These are phyloP conservation scores for Abrostola triplasia DNA, from an alignment of 2,888 invertebrate genomes.

Conservation along the genomic window DNA sequence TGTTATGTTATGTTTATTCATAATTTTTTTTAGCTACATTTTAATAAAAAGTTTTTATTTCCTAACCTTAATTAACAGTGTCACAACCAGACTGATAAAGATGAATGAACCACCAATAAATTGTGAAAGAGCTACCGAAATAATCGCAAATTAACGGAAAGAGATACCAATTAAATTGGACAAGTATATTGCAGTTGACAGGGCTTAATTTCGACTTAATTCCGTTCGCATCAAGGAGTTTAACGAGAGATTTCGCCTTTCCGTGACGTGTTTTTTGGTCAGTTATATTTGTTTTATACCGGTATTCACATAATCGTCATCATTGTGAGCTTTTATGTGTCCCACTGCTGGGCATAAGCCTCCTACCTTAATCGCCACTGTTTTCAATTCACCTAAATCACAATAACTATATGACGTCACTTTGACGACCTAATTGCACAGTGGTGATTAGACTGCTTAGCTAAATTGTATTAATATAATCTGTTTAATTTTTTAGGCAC, in stretches of 20 bases:
- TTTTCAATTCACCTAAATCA: no score
- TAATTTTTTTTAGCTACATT: no score
- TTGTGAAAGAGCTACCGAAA: constrained; percentile 3
- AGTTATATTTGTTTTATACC: neutral
- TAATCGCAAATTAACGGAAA: constrained; percentile 19
- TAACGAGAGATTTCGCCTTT: neutral
- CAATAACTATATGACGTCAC: no score
- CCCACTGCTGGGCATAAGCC: no score
- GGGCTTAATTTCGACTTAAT: constrained; percentile 22
- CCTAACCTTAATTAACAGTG: neutral
- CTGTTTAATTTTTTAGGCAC: no score
- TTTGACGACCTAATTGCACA: no score
- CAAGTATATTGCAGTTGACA: constrained; percentile 10
- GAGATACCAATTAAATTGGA: constrained; percentile 6
- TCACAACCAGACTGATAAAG: neutral
- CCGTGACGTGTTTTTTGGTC: neutral
- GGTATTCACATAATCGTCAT: no score
- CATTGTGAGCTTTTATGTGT: no score
- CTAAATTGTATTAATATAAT: no score
- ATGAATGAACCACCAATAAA: neutral
- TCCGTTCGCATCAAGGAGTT: constrained; percentile 14
- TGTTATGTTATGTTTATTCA: no score
- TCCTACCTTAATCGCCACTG: no score
- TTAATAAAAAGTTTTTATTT: neutral
- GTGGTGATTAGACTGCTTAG: no score